These are phyloP conservation scores for Oenanthe melanoleuca DNA, from an alignment of 2,113 vertebrate species.

Conservation along the genomic window DNA sequence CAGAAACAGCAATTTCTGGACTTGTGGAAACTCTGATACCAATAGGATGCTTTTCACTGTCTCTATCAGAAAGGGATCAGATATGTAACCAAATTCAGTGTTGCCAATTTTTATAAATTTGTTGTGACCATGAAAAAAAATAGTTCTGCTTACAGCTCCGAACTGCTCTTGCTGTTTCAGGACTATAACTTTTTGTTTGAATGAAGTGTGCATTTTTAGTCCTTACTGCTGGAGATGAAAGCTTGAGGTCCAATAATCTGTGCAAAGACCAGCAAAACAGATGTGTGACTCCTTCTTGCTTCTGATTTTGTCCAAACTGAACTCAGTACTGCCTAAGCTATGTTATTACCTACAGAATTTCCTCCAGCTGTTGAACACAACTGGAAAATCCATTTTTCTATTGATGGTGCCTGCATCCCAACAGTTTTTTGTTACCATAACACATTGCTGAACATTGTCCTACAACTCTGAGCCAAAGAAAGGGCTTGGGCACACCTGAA, in stretches of 20 bases:
- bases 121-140: background rate
- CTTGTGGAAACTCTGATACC: background rate
- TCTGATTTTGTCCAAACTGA: background rate
- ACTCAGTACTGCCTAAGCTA: background rate
- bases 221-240: background rate
- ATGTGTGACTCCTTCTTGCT: background rate
- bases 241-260: background rate
- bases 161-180: background rate
- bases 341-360: background rate
- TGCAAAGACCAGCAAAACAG: background rate
- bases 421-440: background rate
- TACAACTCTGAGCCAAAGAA: background rate
- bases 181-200: background rate
- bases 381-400: background rate
- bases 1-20: background rate
- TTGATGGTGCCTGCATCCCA: background rate
- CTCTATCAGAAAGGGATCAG: background rate
- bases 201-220: background rate
- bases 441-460: accelerated
- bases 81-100: background rate
- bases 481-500: background rate
- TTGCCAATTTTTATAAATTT: background rate
- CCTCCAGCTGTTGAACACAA: background rate
- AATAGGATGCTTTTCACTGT: background rate
- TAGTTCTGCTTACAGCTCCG: background rate